phyloP scores from a whole-genome alignment of 2,113 vertebrate genomes.

The Triplophysa dalaica region DNA sequence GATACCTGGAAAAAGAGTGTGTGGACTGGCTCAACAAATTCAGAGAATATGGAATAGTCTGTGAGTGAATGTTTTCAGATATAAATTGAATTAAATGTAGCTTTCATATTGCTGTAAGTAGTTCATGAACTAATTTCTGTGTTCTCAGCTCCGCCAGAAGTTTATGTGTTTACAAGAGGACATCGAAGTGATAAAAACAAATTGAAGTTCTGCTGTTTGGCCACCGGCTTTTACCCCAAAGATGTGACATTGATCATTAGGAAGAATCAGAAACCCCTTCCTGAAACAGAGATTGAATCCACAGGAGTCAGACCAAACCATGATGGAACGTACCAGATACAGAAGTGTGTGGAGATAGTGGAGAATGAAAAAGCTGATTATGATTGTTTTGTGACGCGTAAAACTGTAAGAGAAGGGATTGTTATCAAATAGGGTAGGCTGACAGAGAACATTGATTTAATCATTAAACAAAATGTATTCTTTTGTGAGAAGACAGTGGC shows the following conservation, averaged over 20 bases:
- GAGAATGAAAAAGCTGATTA: not conserved
- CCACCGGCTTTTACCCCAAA: conserved; percentile 22
- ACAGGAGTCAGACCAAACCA: conserved; percentile 31
- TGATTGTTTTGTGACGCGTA: conserved; percentile 1
- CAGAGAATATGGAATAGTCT: too few relatives aligned
- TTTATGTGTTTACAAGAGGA: conserved; percentile 8
- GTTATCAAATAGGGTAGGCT: not conserved
- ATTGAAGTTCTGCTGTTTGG: conserved; percentile 11
- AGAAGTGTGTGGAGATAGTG: not conserved
- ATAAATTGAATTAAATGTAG: not conserved
- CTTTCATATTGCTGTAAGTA: not conserved
- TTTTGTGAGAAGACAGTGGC: too few relatives aligned
- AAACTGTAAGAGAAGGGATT: not conserved
- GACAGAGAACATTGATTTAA: too few relatives aligned
- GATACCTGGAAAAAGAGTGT: too few relatives aligned
- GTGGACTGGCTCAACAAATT: too few relatives aligned
- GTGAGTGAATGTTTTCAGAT: too few relatives aligned
- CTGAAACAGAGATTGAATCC: not conserved
- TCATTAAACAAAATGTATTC: too few relatives aligned
- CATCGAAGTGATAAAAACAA: not conserved
- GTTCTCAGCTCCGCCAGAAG: conserved; percentile 16
- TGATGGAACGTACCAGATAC: conserved; percentile 36
- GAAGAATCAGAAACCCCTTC: not conserved
- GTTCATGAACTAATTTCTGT: not conserved
- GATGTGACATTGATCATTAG: not conserved